Percentiles rank a stretch among this genome's conserved stretches.
Evolutionary conservation across 1,140 invertebrate genomes (phyloP).

Genomic region (Rhizoglyphus robini): DNA sequence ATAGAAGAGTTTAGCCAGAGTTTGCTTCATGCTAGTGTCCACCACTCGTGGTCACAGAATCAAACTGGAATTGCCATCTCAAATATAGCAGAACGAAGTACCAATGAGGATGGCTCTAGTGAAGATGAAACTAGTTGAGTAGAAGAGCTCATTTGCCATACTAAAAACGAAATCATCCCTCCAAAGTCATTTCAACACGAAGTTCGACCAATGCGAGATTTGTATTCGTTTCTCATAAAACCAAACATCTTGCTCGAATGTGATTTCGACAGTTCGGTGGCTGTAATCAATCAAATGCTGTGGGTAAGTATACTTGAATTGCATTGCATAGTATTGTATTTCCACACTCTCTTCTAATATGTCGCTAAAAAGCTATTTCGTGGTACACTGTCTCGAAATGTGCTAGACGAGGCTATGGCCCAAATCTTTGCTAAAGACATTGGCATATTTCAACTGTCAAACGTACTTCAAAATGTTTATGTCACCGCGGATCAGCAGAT

Average conservation of each 20-base stretch:
- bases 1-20: too few relatives aligned
- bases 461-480: slow-evolving; percentile 11
- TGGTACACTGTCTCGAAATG: not conserved
- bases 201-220: not conserved
- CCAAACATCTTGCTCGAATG: not conserved
- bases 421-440: not conserved
- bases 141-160: not conserved
- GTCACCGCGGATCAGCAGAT: not conserved
- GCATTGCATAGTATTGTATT: not conserved
- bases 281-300: not conserved
- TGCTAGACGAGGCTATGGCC: not conserved
- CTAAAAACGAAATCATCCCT: not conserved
- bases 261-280: not conserved
- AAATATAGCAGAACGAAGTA: too few relatives aligned
- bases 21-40: too few relatives aligned
- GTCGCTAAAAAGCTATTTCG: not conserved
- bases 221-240: not conserved
- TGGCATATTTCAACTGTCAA: not conserved
- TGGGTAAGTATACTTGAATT: not conserved
- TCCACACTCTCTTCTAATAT: not conserved
- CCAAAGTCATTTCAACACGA: slow-evolving; percentile 7
- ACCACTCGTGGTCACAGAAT: too few relatives aligned
- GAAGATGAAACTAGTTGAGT: not conserved
- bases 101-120: too few relatives aligned
- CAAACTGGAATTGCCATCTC: too few relatives aligned